These are phyloP conservation scores for Aepyceros melampus DNA, from an alignment of 2,113 vertebrate genomes.

Conservation along the genomic window DNA sequence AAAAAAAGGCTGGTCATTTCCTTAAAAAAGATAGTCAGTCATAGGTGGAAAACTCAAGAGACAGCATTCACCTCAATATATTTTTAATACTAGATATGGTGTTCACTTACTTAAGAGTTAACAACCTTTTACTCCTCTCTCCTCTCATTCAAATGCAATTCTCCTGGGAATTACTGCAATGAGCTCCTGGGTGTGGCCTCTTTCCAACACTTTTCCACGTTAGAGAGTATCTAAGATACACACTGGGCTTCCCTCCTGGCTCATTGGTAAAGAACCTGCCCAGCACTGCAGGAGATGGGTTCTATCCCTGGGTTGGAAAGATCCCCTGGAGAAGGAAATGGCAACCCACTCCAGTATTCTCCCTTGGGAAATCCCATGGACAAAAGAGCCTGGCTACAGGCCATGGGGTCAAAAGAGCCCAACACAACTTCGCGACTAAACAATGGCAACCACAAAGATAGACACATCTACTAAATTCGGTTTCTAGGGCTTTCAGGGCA, in stretches of 20 bases:
- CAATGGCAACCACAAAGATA: background rate
- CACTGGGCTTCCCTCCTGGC: background rate
- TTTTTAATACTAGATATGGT: background rate
- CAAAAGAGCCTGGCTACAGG: background rate
- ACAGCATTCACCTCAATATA: background rate
- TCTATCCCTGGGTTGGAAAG: background rate
- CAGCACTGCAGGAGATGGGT: fast-evolving
- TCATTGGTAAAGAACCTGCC: background rate
- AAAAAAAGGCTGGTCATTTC: background rate
- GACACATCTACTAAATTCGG: background rate
- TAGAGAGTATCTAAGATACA: background rate
- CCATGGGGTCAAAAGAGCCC: background rate
- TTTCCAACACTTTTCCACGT: background rate
- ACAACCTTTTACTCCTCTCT: background rate
- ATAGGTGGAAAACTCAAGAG: background rate
- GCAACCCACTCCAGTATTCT: background rate
- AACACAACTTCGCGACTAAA: background rate
- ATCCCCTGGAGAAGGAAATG: background rate
- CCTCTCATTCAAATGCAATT: background rate
- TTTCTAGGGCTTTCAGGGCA: background rate
- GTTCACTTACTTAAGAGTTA: background rate
- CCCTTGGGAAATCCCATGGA: background rate
- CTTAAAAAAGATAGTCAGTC: background rate
- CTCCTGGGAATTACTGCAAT: background rate
- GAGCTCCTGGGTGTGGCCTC: background rate